Percentiles rank a stretch among this genome's conserved stretches.
phyloP scores from a whole-genome alignment of 2,113 vertebrate species.

The Oncorhynchus kisutch region DNA sequence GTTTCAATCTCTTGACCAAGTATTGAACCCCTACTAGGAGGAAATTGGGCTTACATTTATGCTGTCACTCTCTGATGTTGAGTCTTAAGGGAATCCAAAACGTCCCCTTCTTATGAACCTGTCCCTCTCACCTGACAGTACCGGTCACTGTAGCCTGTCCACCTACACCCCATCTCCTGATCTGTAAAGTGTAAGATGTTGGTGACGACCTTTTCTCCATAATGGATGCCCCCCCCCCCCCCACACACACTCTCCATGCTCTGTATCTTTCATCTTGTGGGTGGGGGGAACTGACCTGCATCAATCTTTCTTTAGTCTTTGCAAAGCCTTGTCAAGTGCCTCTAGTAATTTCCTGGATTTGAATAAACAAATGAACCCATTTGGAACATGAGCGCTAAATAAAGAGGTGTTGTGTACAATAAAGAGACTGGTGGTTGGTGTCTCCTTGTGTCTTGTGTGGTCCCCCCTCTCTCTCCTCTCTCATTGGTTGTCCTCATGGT shows the following conservation, averaged over 20 bases:
- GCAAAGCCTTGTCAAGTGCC: conserved; percentile 73
- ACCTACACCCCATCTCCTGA: conserved; percentile 25
- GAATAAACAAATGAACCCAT: conserved; percentile 58
- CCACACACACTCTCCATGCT: conserved; percentile 4
- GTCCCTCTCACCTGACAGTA: background rate
- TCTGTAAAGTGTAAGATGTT: conserved; percentile 23
- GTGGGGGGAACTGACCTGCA: conserved; percentile 37
- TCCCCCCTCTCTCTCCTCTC: conserved; percentile 16
- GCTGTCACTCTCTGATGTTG: too few species aligned
- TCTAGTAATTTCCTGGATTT: conserved; percentile 70
- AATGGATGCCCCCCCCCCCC: too few species aligned
- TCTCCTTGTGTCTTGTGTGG: conserved; percentile 65
- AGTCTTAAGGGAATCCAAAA: background rate
- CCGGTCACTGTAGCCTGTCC: conserved; percentile 52
- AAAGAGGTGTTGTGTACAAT: conserved; percentile 77
- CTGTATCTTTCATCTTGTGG: conserved; percentile 15
- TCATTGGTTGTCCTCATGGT: conserved; percentile 5
- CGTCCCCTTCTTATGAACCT: background rate
- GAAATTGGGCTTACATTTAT: background rate
- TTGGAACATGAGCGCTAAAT: conserved; percentile 58
- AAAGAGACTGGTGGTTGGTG: conserved; percentile 79
- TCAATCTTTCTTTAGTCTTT: conserved; percentile 35
- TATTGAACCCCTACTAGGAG: background rate
- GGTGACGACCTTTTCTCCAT: conserved; percentile 9
- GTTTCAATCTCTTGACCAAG: background rate